A percentile compares a stretch with the other conserved stretches of the same genome.
These are phyloP conservation scores for Leptinotarsa rubiginosa DNA, from an alignment of 2,888 invertebrate genomes.

Conservation along the genomic window DNA sequence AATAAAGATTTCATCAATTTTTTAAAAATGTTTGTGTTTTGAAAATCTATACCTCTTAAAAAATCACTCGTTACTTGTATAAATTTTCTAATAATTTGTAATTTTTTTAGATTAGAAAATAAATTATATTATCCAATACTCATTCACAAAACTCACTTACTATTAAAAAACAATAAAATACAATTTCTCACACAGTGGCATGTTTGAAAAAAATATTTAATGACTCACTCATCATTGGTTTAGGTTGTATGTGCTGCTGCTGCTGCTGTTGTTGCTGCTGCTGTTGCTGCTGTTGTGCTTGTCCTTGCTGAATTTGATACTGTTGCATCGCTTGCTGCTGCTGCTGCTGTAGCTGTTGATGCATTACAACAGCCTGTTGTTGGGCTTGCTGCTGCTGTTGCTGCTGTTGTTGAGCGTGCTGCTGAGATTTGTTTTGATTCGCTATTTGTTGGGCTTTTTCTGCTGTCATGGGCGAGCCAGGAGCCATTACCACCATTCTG, in stretches of 20 bases:
- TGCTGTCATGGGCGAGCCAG: conserved; percentile 70
- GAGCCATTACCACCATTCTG: conserved; percentile 72
- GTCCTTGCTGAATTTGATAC: conserved; percentile 63
- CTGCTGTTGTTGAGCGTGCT: conserved; percentile 68
- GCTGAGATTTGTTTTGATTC: conserved; percentile 63
- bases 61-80: no score
- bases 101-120: no score
- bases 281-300: conserved; percentile 58
- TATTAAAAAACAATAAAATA: no score
- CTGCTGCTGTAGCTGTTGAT: conserved; percentile 55
- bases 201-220: conserved; percentile 1
- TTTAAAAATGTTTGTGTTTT: no score
- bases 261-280: conserved; percentile 61
- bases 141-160: no score
- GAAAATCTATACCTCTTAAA: no score
- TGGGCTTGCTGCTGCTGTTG: conserved; percentile 51
- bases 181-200: no score
- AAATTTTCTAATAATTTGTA: no score
- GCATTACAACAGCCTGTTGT: conserved; percentile 66
- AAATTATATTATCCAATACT: no score
- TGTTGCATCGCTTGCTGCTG: conserved; percentile 64
- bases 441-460: conserved; percentile 70
- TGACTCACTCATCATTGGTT: conserved; percentile 70
- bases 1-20: no score
- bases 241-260: conserved; percentile 68